Base-by-base conservation (phyloP, 2,113 vertebrate genomes). In the Polypterus bichir region DNA sequence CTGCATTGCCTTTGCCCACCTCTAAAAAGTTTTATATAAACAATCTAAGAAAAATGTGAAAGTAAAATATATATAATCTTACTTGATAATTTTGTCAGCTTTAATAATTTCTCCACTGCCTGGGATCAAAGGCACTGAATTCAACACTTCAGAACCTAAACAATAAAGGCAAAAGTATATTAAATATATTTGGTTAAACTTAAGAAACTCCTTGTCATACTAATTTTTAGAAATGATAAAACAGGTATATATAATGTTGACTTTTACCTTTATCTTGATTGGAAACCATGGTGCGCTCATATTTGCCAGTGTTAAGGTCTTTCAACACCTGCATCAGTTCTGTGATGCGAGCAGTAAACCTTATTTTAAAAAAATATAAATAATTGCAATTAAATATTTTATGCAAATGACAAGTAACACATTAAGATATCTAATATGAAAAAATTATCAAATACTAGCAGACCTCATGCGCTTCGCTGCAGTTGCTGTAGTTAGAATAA, bases 291-390 rank as follows among this genome's bases (percentile, higher is more conserved):
- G 96, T 99, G 51, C 95, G 90, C 8, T 97, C 91, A 3, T 99
- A 99, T 86, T 81, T 94, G 66, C 96, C 96, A 65, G 75, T 64
- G 61, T 97, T 97, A 75, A 99, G 83, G 58, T 99, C 96, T 69
- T 91, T 94, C 58, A 99, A 79, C 63, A 99, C 96, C 68, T 89
- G 91, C 81, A 88, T 97, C 73, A 99, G 84, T 77, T 99, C 94
- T 11, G 92, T 94, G 77, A 99, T 99, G 46, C 95, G 89, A 68
- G 91, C 76, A 45, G 96, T 98, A 77, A 97, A 98, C 58, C 96
- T 99, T 62, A 47, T 64, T 64, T 49, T 6, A 48, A 61, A 69
- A 49, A n/a, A 10, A 9, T 52, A 46, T 64, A 54, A 7, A 53
- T 59, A 59, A 10, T 27, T 47, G 46, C 27, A 63, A 62, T n/a